Base-by-base conservation (phyloP, 2,888 invertebrate genomes). In the Tupiocoris notatus region DNA sequence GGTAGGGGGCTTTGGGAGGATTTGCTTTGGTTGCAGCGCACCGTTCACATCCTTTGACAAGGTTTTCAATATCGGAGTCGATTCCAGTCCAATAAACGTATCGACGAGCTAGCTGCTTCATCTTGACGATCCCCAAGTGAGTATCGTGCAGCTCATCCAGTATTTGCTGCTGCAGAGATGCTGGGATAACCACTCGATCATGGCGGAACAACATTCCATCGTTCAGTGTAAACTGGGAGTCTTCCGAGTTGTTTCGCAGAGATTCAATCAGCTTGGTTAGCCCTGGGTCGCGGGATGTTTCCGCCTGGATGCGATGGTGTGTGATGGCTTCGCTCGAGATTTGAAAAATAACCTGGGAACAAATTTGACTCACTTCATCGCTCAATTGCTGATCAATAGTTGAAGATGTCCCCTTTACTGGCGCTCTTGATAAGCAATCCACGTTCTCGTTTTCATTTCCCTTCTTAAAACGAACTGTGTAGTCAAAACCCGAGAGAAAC, bases 181-280 rank as follows among this genome's bases (percentile, higher is more conserved):
- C 56, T 18, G 79, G 79, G 39, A 81, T 78, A 2, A 80, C 79
- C 7, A 79, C 71, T 22, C 80, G 23, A 21, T 71, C 61, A 2
- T 61, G 56, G 17, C 65, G 22, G 59, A 79, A 73, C 21, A 80
- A 21, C 6, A 78, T 68, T 0, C 66, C 78, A 22, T 74, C 58
- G 12, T 39, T 20, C 1, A 78, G 17, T 2, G 64, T 57, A 1
- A 16, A 73, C 21, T 22, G 7, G 17, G 7, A 25, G 18, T 73
- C 62, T 18, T 17, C 20, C 1, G 21, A 7, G 25, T 21, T 39
- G 7, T 23, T 62, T 25, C 25, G 9, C 12, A 73, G 18, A 12
- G 17, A 9, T n/a, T 22, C 21, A 2, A 59, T 57, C 1, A 70
- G 23, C 9, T 23, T 7, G 6, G 59, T 64, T 16, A 63, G 58